phyloP scores from a whole-genome alignment of 2,113 vertebrate genomes.

The Dendrocopos noguchii region DNA sequence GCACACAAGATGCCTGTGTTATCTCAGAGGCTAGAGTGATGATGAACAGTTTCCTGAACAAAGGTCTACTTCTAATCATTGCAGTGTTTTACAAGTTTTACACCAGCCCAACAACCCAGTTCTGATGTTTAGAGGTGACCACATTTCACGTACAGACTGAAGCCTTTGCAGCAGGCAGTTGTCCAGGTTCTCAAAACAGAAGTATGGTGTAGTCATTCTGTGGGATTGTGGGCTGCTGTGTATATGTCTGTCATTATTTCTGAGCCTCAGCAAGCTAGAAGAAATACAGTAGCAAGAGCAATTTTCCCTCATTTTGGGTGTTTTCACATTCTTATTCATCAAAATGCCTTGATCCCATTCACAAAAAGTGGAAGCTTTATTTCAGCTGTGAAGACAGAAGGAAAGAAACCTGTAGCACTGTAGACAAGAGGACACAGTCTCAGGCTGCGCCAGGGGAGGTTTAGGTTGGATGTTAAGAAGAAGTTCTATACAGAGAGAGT shows the following conservation, averaged over 20 bases:
- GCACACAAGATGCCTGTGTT: accelerated
- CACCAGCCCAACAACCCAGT: background rate
- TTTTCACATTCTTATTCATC: background rate
- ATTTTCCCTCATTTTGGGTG: background rate
- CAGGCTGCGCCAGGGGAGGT: no score
- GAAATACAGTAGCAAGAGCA: background rate
- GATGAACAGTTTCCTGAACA: background rate
- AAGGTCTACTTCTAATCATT: background rate
- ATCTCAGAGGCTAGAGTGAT: background rate
- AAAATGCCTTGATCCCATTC: background rate
- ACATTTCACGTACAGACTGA: accelerated
- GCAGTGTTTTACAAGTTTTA: background rate
- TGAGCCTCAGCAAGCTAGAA: background rate
- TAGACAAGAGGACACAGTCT: no score
- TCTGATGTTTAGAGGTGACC: background rate
- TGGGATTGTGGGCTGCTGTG: background rate
- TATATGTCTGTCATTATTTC: background rate
- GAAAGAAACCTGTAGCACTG: background rate
- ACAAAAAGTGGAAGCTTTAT: background rate
- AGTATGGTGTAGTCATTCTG: background rate
- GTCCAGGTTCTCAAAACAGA: background rate
- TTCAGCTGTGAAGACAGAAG: background rate
- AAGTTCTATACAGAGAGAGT: no score
- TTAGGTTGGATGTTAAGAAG: no score
- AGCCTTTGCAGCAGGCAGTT: background rate